Evolutionary conservation across 2,797 vertebrate species (phyloP).

Genomic region (Erpetoichthys calabaricus): DNA sequence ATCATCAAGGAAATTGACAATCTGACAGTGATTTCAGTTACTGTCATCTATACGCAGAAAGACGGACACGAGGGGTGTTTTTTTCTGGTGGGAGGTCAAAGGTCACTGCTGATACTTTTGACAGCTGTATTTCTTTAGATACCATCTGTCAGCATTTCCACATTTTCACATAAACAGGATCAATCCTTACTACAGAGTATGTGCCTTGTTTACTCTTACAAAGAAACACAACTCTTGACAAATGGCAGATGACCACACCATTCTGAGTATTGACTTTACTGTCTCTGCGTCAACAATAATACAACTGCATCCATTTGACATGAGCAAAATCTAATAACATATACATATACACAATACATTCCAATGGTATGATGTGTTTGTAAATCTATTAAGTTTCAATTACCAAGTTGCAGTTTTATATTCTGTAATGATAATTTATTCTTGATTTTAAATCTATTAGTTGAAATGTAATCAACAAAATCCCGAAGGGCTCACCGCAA

Average conservation of each 20-base stretch:
- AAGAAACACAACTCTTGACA: too few species aligned
- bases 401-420: conserved; percentile 18
- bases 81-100: too few species aligned
- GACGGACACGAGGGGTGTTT: too few species aligned
- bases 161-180: too few species aligned
- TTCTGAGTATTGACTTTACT: not conserved
- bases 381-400: conserved; percentile 30
- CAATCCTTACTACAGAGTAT: too few species aligned
- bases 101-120: not conserved
- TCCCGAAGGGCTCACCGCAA: conserved; percentile 1
- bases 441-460: conserved; percentile 42
- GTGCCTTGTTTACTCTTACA: too few species aligned
- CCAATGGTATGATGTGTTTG: conserved; percentile 21
- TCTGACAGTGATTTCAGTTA: not conserved
- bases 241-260: not conserved
- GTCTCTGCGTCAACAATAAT: not conserved
- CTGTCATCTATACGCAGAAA: not conserved
- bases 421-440: conserved; percentile 41
- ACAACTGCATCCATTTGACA: not conserved
- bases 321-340: not conserved
- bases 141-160: too few species aligned
- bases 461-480: conserved; percentile 34
- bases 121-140: not conserved
- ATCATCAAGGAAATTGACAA: not conserved
- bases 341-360: conserved; percentile 25